phyloP scores from a whole-genome alignment of 2,113 vertebrate species.

The Marmota flaviventris region DNA sequence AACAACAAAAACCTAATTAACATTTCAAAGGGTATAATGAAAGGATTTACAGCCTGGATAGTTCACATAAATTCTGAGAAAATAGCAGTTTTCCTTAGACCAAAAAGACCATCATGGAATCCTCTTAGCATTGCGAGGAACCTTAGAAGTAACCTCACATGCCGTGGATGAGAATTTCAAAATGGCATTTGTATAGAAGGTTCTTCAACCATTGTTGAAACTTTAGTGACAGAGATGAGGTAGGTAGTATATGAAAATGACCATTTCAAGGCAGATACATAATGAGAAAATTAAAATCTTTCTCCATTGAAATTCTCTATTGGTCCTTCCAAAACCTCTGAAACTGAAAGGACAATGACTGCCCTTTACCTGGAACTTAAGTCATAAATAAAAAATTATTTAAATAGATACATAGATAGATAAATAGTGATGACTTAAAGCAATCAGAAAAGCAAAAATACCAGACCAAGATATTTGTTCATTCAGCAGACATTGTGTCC shows the following conservation, averaged over 20 bases:
- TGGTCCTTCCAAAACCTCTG: background rate
- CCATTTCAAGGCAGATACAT: background rate
- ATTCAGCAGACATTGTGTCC: background rate
- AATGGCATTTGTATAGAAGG: background rate
- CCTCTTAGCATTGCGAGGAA: background rate
- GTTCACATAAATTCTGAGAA: conserved; percentile 30
- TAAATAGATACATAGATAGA: no score
- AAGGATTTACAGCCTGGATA: background rate
- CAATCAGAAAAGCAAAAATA: background rate
- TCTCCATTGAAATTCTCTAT: background rate
- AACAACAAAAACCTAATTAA: background rate
- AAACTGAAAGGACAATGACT: background rate
- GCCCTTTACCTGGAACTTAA: conserved; percentile 19
- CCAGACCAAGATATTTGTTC: background rate
- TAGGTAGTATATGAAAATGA: background rate
- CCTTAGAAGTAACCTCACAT: background rate
- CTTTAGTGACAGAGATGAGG: background rate
- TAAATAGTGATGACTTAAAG: background rate
- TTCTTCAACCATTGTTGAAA: background rate
- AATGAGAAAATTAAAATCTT: background rate
- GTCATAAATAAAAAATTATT: background rate
- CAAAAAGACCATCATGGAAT: background rate
- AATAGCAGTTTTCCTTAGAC: conserved; percentile 1
- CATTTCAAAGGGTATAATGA: background rate
- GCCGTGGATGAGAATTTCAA: background rate